Evolutionary conservation across 1,140 invertebrate genomes (phyloP), one percentile per base, ranked within the genome.

Genomic region (Drosophila setifemur): DNA sequence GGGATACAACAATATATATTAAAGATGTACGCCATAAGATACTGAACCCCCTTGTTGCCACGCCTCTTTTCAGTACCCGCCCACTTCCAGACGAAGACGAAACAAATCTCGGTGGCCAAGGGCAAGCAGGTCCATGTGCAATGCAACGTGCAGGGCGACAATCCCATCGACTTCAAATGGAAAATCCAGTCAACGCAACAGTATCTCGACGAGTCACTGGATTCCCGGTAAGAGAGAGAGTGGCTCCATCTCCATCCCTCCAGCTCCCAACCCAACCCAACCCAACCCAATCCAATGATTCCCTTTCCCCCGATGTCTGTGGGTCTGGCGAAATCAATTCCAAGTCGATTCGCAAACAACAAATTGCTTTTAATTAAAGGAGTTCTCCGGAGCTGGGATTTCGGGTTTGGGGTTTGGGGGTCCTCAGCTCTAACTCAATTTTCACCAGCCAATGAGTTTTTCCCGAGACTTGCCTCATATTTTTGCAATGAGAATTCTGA

Each of bases 121-220:
- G 96, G 92, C 57, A 95, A 94, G 89, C 95, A 93, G 90, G 95
- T 93, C 43, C 95, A 93, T 91, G 90, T 98, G 28, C 95, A 96
- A 55, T 98, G 97, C 90, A 95, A 96, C 43, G 96, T 96, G 0
- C 93, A 95, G 23, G 97, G 97, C 3, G 97, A 98, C 89, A 95
- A 95, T 63, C 97, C 97, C 0, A 93, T 98, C 28, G 96, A 96
- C 83, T 95, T 98, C 45, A 93, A 93, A 47, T 98, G 97, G 97
- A 92, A 93, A 72, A 93, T 93, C 53, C 92, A 93, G 47, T 73
- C 78, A 28, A 90, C 89, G 48, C 90, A 91, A 44, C 93, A 94
- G 74, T 93, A 94, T 63, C 94, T 95, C 29, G 93, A 93, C 4
- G 93, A 94, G 81, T 94, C 94, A 60, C 90, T 93, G 28, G 94